Evolutionary conservation across 1,140 invertebrate species (phyloP), one percentile per base, ranked within the genome.

Genomic region (Tetragonula clypearis): DNA sequence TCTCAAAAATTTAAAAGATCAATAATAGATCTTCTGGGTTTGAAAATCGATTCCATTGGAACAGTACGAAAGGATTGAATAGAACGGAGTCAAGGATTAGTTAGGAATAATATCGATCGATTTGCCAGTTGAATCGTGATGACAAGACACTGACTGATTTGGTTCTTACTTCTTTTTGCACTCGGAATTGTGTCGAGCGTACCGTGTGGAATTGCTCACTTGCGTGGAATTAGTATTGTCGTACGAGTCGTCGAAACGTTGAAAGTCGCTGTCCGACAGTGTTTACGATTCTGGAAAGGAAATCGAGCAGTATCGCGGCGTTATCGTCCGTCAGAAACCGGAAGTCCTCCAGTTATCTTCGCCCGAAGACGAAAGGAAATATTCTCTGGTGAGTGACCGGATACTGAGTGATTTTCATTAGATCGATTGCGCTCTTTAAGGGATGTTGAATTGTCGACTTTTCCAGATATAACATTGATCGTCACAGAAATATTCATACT

Each of bases 221-320:
- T 53, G 75, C 15, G 35, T 41, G 75, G 23, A 60, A 62, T 77
- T 77, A n/a, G 58, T 35, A 21, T 41, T 1, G 56, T 77, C 49
- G 58, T 21, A 35, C 58, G 35, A 41, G 35, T 75, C 73, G 53
- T 21, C 17, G 73, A 30, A 21, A 74, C 53, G 26, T 11, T 56
- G 49, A 1, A 12, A 14, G n/a, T 12, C 8, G 35, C 35, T 12
- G 35, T 4, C 15, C 19, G 58, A 9, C 35, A 62, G 56, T 49
- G 75, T 77, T 77, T 62, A 49, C 23, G 2, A 58, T 62, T 62
- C 19, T 56, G 11, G 75, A 60, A 58, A 77, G 75, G 75, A 77
- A 77, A 65, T 77, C 23, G 74, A 60, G 74, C 30, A 14, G 75
- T 62, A 41, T 60, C 58, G 19, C 23, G 9, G 23, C 3, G 30